These are phyloP conservation scores for Riparia riparia DNA, from an alignment of 2,113 vertebrate genomes.

Conservation along the genomic window DNA sequence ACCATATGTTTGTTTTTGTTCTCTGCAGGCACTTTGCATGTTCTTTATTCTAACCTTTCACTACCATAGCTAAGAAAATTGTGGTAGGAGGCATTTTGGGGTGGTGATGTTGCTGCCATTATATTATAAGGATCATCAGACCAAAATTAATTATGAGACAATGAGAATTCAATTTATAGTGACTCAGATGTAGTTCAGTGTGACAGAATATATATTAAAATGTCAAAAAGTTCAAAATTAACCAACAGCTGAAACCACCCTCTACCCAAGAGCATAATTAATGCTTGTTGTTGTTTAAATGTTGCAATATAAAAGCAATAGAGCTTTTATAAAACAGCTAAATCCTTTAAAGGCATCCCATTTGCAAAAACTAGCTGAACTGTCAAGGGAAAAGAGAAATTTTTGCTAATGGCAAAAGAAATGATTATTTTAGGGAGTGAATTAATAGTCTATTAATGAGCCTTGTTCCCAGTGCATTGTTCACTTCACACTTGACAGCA, in stretches of 20 bases:
- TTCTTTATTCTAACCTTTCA: slow-evolving; percentile 39
- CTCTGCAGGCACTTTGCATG: slow-evolving; percentile 54
- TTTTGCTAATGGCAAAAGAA: slow-evolving; percentile 71
- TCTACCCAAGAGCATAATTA: slow-evolving; percentile 19
- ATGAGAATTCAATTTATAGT: slow-evolving; percentile 32
- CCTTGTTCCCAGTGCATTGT: slow-evolving; percentile 71
- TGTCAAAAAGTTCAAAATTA: slow-evolving; percentile 42
- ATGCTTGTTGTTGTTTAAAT: slow-evolving; percentile 43
- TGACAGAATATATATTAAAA: slow-evolving; percentile 39
- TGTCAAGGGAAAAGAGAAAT: slow-evolving; percentile 55
- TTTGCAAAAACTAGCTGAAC: slow-evolving; percentile 47
- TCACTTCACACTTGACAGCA: slow-evolving; percentile 74
- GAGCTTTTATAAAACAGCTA: slow-evolving; percentile 44
- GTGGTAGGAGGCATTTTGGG: slow-evolving; percentile 16
- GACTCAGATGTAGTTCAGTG: slow-evolving; percentile 15
- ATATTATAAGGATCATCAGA: slow-evolving; percentile 22
- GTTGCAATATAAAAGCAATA: slow-evolving; percentile 1
- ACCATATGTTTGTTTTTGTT: slow-evolving; percentile 9
- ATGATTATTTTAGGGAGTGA: slow-evolving; percentile 69
- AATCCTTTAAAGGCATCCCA: slow-evolving; percentile 24
- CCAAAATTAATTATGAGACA: slow-evolving; percentile 46
- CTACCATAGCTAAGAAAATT: slow-evolving; percentile 21
- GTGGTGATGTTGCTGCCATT: slow-evolving; percentile 38
- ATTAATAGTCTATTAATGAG: slow-evolving; percentile 75
- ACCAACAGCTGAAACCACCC: background rate